Conservation (phyloP, 2,113 vertebrate species). For the Oxyura jamaicensis region DNA sequence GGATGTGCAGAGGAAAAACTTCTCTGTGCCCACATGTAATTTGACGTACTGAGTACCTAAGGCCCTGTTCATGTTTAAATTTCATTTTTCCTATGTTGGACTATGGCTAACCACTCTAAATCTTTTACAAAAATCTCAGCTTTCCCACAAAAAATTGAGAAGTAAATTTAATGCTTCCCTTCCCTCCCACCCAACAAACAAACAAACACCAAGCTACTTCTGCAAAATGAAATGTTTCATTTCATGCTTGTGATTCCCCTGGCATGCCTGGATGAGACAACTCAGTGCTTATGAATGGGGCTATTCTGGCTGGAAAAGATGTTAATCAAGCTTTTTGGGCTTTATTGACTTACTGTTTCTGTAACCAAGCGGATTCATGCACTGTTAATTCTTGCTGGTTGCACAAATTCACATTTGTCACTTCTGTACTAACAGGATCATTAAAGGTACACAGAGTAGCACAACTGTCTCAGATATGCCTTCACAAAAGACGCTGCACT, state of each 20-base stretch:
- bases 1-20: background rate
- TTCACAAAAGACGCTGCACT: background rate
- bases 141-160: background rate
- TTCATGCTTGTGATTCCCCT: background rate
- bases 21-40: background rate
- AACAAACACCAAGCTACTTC: background rate
- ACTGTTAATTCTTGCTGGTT: background rate
- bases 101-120: background rate
- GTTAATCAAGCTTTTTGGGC: background rate
- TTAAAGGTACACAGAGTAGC: background rate
- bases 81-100: background rate
- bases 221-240: background rate
- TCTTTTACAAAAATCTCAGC: background rate
- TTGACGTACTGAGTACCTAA: background rate
- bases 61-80: background rate
- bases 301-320: background rate
- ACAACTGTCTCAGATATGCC: background rate
- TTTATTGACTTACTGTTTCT: background rate
- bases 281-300: background rate
- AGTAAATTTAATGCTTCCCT: background rate
- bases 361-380: background rate
- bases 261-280: background rate
- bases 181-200: background rate
- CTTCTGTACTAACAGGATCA: background rate
- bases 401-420: background rate